Evolutionary conservation across 2,113 vertebrate genomes (phyloP), one percentile per base, ranked within the genome.

Genomic region (Orientallactaga bullata): DNA sequence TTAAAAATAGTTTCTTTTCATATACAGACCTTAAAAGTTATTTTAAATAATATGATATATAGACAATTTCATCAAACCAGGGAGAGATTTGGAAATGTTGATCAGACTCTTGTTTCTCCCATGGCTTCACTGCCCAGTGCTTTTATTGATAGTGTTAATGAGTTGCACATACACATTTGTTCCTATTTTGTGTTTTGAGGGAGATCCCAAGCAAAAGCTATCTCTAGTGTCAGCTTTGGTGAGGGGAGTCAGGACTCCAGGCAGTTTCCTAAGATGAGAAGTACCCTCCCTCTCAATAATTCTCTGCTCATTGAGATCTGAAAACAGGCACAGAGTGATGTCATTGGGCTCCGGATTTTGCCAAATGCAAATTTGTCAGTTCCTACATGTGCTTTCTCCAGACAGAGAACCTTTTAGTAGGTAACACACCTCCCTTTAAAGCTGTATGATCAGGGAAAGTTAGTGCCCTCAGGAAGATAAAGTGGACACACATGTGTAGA

Each of bases 41-140:
- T 68, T 88, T 78, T 76, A 68, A 81, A 35, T 80, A 76, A 61
- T 60, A 42, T 9, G 30, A 42, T 4, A 23, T 32, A 21, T 42
- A 39, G 39, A 66, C 20, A 85, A 69, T 95, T 65, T 91, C 72
- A 18, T 58, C 71, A 88, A 78, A 69, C 58, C 42, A 72, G 58
- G 69, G 66, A 51, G 68, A 76, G 37, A 28, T 37, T 89, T 63
- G 3, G 58, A 60, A 73, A 74, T 0, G 0, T 71, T 82, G 8
- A 12, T 66, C 10, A 74, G 28, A 11, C 6, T 60, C 6, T 60
- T 65, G 5, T 68, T 16, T 80, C 30, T 30, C 76, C n/a, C 51
- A 39, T 28, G n/a, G 20, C 35, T 88, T 66, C 23, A 30, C 68
- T 42, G 60, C 60, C 9, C 3, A 32, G 5, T 32, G 35, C 90